Conservation (phyloP, 1,140 invertebrate genomes). For the Scaptomyza pallida region DNA sequence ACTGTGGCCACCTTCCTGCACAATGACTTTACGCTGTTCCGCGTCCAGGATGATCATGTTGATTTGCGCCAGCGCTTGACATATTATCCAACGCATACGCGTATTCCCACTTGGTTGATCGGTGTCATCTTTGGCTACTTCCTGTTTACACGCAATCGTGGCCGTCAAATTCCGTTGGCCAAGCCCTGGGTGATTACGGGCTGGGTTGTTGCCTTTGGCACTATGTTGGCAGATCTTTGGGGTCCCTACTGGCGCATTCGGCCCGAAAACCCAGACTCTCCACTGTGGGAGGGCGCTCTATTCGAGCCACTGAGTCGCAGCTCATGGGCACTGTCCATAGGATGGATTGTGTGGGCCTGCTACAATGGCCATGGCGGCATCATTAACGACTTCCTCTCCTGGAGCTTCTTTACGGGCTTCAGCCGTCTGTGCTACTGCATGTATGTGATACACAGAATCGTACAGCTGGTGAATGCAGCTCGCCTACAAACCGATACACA, state of each 20-base stretch:
- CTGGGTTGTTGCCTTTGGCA: slow-evolving; percentile 84
- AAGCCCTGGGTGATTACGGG: slow-evolving; percentile 67
- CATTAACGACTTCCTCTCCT: slow-evolving; percentile 87
- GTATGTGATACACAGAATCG: slow-evolving; percentile 87
- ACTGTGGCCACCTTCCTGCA: slow-evolving; percentile 88
- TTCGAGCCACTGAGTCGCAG: slow-evolving; percentile 88
- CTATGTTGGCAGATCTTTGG: slow-evolving; percentile 84
- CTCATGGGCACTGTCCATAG: slow-evolving; percentile 87
- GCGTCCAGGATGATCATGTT: slow-evolving; percentile 77
- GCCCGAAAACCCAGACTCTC: slow-evolving; percentile 85
- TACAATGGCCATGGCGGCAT: slow-evolving; percentile 89
- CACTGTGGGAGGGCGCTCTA: slow-evolving; percentile 87
- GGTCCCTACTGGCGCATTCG: slow-evolving; percentile 86
- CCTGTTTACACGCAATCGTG: slow-evolving; percentile 76
- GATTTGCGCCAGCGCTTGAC: slow-evolving; percentile 81
- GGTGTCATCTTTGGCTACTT: slow-evolving; percentile 86
- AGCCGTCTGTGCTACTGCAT: slow-evolving; percentile 89
- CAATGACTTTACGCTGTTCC: slow-evolving; percentile 85
- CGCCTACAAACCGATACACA: slow-evolving; percentile 67
- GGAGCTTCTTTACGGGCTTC: slow-evolving; percentile 87
- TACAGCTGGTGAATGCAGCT: slow-evolving; percentile 74
- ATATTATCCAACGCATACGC: slow-evolving; percentile 82
- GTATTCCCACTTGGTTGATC: slow-evolving; percentile 86
- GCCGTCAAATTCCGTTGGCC: slow-evolving; percentile 69
- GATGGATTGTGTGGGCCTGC: slow-evolving; percentile 90